These are phyloP conservation scores for Branchipolynoe longqiensis DNA, from an alignment of 2,888 invertebrate genomes.

Conservation along the genomic window DNA sequence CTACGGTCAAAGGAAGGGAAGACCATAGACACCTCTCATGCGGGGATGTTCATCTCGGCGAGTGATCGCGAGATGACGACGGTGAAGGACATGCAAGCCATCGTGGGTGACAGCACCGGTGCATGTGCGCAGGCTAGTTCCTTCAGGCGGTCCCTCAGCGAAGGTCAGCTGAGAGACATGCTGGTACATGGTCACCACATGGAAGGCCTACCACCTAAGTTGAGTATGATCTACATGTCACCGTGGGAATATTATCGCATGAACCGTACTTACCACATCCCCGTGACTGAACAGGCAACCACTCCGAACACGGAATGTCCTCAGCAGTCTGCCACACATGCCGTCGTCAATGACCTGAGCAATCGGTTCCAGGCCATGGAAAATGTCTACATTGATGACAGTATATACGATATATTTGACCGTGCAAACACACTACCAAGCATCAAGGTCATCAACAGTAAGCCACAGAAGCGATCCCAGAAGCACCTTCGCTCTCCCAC, in stretches of 20 bases:
- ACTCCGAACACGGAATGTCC: no score
- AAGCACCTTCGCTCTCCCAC: neutral
- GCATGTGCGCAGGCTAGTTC: neutral
- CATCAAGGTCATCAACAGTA: constrained; percentile 52
- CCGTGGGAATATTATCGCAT: constrained; percentile 55
- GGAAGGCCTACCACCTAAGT: constrained; percentile 30
- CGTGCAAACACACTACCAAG: constrained; percentile 63
- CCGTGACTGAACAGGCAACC: neutral
- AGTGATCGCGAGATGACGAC: constrained; percentile 58
- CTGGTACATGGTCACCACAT: neutral
- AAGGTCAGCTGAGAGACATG: constrained; percentile 45
- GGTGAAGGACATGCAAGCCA: constrained; percentile 44
- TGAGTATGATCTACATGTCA: constrained; percentile 47
- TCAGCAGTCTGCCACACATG: neutral
- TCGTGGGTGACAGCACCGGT: neutral
- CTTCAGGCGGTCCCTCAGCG: constrained; percentile 22
- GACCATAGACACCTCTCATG: constrained; percentile 22
- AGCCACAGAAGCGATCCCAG: neutral
- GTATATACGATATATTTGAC: constrained; percentile 63
- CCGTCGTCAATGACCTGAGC: constrained; percentile 14
- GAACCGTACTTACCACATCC: constrained; percentile 17
- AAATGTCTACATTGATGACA: constrained; percentile 59
- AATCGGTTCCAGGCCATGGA: neutral
- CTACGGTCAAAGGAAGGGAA: neutral
- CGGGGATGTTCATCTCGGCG: constrained; percentile 48